Conservation (phyloP, 2,113 vertebrate genomes). For the Numida meleagris region DNA sequence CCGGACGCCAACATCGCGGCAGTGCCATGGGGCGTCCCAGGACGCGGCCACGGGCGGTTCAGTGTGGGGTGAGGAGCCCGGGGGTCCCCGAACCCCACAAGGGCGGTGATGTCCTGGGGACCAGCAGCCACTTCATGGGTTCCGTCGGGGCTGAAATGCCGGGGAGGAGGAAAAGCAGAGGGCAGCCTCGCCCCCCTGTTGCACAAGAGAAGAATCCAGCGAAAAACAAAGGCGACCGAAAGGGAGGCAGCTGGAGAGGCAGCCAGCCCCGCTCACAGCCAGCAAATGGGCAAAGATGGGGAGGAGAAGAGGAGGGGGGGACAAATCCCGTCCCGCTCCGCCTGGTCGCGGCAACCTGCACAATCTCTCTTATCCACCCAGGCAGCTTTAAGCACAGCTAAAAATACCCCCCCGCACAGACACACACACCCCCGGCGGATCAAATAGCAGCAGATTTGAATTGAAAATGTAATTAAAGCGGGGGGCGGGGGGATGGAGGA, state of each 20-base stretch:
- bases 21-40: constrained; percentile 68
- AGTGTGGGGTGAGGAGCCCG: background rate
- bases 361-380: constrained; percentile 19
- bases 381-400: constrained; percentile 53
- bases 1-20: constrained; percentile 73
- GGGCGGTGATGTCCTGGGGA: background rate
- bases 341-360: constrained; percentile 36
- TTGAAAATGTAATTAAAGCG: constrained; percentile 63
- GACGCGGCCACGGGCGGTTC: background rate
- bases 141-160: background rate
- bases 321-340: constrained; percentile 36
- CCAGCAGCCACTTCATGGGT: background rate
- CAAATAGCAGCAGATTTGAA: constrained; percentile 68
- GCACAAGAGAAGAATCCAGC: constrained; percentile 8
- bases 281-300: background rate
- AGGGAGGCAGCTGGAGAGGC: background rate
- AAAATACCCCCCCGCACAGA: constrained; percentile 23
- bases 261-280: background rate
- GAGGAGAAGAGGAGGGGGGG: background rate
- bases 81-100: background rate
- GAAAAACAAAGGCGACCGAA: constrained; percentile 48
- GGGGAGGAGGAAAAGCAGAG: background rate
- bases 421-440: constrained; percentile 18
- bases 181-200: background rate
- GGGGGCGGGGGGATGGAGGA: background rate